Percentiles rank a stretch among this genome's conserved stretches.
These are phyloP conservation scores for Boulengerochromis microlepis DNA, from an alignment of 2,113 vertebrate genomes.

Conservation along the genomic window DNA sequence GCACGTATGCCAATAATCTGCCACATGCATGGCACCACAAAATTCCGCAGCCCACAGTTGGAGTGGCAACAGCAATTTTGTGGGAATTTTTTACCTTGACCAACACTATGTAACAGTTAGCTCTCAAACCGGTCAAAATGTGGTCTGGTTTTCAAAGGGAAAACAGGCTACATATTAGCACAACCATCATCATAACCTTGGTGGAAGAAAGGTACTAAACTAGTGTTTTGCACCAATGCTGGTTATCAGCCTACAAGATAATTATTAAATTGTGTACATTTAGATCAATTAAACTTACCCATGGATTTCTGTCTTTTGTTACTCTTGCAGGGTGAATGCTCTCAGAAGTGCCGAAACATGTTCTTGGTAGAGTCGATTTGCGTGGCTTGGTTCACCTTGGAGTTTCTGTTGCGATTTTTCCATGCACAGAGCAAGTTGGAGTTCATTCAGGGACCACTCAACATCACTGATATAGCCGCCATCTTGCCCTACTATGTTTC, in stretches of 20 bases:
- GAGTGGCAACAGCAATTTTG: background rate
- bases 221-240: background rate
- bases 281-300: background rate
- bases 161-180: background rate
- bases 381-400: background rate
- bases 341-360: background rate
- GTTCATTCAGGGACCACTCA: background rate
- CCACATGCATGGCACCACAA: background rate
- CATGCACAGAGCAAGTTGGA: constrained; percentile 76
- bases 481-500: constrained; percentile 88
- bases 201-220: background rate
- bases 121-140: background rate
- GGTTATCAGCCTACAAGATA: background rate
- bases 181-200: background rate
- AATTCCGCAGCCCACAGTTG: background rate
- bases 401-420: constrained; percentile 57
- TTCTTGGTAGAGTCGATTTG: background rate
- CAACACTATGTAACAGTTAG: background rate
- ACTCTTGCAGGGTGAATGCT: background rate
- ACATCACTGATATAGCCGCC: constrained; percentile 82
- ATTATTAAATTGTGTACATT: background rate
- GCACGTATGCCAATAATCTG: background rate
- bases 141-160: background rate
- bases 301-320: background rate
- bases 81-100: background rate